Evolutionary conservation across 2,113 vertebrate species (phyloP).

Genomic region (Corythaixoides concolor): DNA sequence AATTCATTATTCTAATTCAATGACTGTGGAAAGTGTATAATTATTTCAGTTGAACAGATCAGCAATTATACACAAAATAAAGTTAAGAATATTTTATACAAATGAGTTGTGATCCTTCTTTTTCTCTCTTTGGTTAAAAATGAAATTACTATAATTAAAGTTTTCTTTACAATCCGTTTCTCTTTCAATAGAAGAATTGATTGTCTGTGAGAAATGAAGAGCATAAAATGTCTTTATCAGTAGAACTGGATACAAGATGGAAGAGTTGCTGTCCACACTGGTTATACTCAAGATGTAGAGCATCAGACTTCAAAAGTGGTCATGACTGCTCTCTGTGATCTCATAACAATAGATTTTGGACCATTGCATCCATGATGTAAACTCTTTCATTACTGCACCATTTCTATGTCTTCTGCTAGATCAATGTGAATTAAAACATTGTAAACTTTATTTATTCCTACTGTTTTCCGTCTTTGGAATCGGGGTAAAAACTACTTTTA

Average conservation of each 20-base stretch:
- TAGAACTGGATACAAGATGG: neutral
- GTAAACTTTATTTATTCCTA: neutral
- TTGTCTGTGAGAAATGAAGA: neutral
- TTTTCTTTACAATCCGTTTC: neutral
- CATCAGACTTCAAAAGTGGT: neutral
- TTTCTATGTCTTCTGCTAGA: neutral
- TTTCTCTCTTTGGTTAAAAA: neutral
- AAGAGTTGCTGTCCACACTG: neutral
- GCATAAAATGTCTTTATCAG: neutral
- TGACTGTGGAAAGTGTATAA: neutral
- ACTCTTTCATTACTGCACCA: neutral
- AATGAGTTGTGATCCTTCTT: neutral
- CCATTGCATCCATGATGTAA: neutral
- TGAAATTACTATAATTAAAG: conserved; percentile 24
- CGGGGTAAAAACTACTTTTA: neutral
- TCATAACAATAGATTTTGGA: neutral
- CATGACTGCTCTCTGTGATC: neutral
- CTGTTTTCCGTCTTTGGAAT: neutral
- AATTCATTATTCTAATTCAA: neutral
- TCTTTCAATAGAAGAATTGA: neutral
- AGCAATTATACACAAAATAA: conserved; percentile 9
- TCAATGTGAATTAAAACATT: neutral
- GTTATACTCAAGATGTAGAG: neutral
- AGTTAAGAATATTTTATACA: conserved; percentile 11
- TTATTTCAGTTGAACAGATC: conserved; percentile 30